phyloP scores from a whole-genome alignment of 2,113 vertebrate species.

The Arizona elegans region DNA sequence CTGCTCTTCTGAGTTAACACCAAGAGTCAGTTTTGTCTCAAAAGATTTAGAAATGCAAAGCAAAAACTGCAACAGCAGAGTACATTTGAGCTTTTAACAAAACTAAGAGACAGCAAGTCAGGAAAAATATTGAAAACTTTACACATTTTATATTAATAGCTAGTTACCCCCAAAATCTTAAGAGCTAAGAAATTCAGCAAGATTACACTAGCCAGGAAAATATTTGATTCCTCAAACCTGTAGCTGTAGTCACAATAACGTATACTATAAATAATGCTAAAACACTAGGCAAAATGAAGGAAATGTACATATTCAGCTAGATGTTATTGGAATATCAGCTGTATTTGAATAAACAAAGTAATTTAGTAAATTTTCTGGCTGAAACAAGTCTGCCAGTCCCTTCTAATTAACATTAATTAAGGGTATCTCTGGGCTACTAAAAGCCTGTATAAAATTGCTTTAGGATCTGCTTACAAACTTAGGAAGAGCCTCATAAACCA shows the following conservation, averaged over 20 bases:
- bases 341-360: slow-evolving; percentile 33
- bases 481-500: slow-evolving; percentile 55
- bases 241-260: background rate
- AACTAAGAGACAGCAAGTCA: too few relatives aligned
- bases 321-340: slow-evolving; percentile 22
- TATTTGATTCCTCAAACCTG: background rate
- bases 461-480: slow-evolving; percentile 52
- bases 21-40: background rate
- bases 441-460: slow-evolving; percentile 61
- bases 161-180: background rate
- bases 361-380: slow-evolving; percentile 34
- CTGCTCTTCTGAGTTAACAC: background rate
- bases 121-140: background rate
- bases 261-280: background rate
- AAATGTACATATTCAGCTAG: background rate
- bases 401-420: slow-evolving; percentile 58
- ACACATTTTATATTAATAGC: background rate
- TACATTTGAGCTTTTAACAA: background rate
- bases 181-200: background rate
- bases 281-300: background rate
- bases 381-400: slow-evolving; percentile 22
- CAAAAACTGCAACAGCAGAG: background rate
- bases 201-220: background rate
- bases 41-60: background rate
- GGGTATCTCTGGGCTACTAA: slow-evolving; percentile 58